Evolutionary conservation across 2,113 vertebrate species (phyloP), one percentile per base, ranked within the genome.

Genomic region (Ellobius talpinus): DNA sequence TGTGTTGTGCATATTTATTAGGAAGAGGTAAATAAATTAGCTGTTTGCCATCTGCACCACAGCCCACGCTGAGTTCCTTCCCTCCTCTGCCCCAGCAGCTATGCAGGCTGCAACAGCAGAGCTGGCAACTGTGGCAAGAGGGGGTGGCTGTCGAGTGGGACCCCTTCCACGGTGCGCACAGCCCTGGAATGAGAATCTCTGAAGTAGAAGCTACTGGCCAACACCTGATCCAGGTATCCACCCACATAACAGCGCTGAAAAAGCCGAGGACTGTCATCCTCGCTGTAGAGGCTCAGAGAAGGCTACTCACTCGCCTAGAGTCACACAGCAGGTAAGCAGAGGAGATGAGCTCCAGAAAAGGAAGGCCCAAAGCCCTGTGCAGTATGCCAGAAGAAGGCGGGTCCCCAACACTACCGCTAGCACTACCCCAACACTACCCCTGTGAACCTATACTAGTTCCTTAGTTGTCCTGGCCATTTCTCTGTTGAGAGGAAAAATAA

Each of bases 1-100:
- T 92, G 70, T 78, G 45, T 63, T 45, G 65, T 93, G 87, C 98
- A 97, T 98, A 98, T 98, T 98, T 98, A 98, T 96, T 88, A 98
- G 90, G 96, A 13, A 50, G 93, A 31, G 4, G 78, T 95, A 98
- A 98, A 97, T 94, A 97, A 97, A 96, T 96, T 87, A 95, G 89
- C 90, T 70, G 79, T 95, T 82, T 93, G 87, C 96, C 96, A 94
- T 93, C 97, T 97, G 94, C 39, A 88, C 94, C 84, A 47, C 92
- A 33, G 63, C 45, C 42, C n/a, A 23, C 0, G 4, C 39, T 89
- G 93, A 92, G 52, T 16, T 86, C 93, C 26, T 24, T 66, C 68
- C 65, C 19, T 74, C 72, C 17, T 66, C 52, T 6, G 10, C 52
- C 52, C 79, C 9, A 14, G 42, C 14, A 52, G 47, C 63, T n/a